Evolutionary conservation across 2,888 invertebrate genomes (phyloP), one percentile per base, ranked within the genome.

Genomic region (Eulithis testata): DNA sequence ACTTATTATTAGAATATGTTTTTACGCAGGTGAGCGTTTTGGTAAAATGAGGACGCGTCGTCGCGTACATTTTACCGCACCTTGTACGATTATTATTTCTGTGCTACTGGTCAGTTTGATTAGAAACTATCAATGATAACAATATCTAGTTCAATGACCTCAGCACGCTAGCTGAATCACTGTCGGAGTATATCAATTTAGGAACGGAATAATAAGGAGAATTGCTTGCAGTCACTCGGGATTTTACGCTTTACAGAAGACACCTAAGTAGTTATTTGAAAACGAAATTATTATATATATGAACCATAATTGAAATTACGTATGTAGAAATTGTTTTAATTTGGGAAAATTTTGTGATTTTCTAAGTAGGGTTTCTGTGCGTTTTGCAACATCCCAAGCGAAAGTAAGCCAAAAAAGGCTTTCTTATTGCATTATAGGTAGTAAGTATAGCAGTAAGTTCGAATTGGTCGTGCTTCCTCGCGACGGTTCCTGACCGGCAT

Each of bases 381-480:
- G 56, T 53, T 58, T 27, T 12, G 49, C 58, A 58, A 47, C 43
- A 14, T 12, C 9, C 6, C 43, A 55, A 62, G 62, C 63, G 57
- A 68, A 68, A 68, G 63, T 58, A 40, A 60, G 37, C 57, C 58
- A 31, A 55, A 64, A 64, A 58, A 44, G 54, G 51, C 36, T 53
- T 59, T 27, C 51, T 60, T 47, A 37, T n/a, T 21, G 21, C 43
- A 37, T 43, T 63, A 53, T 6, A 53, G 21, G 37, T 57, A 53
- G 21, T 27, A 55, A 52, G 21, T 21, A 52, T 47, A 57, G 53
- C 55, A 27, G 36, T 62, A 64, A 68, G 69, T 70, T 60, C 50
- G 65, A 66, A 68, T 73, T 65, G 64, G 65, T 59, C 69, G 69
- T 68, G 68, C 68, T 67, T 66, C 66, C 66, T 60, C 49, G 53